Conservation (phyloP, 1,140 invertebrate genomes). For the Saccostrea cuccullata region DNA sequence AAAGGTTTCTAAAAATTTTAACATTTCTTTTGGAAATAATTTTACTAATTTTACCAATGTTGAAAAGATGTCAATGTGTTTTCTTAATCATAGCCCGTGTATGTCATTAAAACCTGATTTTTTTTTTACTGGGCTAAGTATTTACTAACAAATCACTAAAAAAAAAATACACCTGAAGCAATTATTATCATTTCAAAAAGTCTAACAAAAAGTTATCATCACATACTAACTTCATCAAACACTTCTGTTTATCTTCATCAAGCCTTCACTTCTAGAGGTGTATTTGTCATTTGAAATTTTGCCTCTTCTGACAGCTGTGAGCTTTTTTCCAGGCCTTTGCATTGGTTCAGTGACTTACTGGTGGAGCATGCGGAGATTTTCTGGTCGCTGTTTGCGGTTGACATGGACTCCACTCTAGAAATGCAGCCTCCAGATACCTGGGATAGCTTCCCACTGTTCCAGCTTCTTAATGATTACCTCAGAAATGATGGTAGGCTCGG, state of each 20-base stretch:
- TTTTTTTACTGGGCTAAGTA: neutral
- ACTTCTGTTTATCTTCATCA: neutral
- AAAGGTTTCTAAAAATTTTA: neutral
- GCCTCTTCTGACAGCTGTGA: neutral
- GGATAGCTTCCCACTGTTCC: conserved; percentile 99
- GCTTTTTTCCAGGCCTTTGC: conserved; percentile 94
- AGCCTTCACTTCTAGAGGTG: neutral
- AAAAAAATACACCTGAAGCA: neutral
- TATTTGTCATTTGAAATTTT: neutral
- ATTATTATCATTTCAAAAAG: neutral
- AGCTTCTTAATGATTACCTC: conserved; percentile 99
- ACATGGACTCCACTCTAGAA: conserved; percentile 98
- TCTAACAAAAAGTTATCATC: neutral
- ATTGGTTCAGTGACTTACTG: conserved; percentile 99
- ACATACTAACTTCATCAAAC: neutral
- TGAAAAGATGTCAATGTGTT: neutral
- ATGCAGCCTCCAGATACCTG: conserved; percentile 97
- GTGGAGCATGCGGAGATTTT: conserved; percentile 99
- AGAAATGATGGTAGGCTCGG: conserved; percentile 90
- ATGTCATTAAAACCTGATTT: neutral
- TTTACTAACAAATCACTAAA: neutral
- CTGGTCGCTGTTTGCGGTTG: conserved; percentile 99
- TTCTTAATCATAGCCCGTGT: neutral
- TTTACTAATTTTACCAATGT: neutral
- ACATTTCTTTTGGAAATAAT: neutral